Percentiles rank a stretch among this genome's conserved stretches.
phyloP scores from a whole-genome alignment of 2,888 invertebrate genomes.

The Aphelenchoides bicaudatus region DNA sequence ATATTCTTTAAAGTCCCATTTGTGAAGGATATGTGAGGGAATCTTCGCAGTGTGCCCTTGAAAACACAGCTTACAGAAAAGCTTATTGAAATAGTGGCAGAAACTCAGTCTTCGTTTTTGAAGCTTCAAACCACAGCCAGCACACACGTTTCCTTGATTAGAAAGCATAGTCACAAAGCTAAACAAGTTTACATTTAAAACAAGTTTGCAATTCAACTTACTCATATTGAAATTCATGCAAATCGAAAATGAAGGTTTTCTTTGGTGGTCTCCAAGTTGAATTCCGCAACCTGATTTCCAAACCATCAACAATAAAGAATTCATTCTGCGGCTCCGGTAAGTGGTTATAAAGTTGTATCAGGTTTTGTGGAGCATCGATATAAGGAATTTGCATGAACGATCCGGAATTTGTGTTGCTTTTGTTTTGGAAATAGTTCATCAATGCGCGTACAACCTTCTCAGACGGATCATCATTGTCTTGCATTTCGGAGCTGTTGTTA shows the following conservation, averaged over 20 bases:
- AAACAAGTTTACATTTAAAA: too few species aligned
- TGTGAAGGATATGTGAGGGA: constrained; percentile 64
- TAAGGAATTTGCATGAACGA: too few species aligned
- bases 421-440: constrained; percentile 25
- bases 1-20: constrained; percentile 68
- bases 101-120: constrained; percentile 69
- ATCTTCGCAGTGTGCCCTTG: constrained; percentile 73
- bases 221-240: constrained; percentile 28
- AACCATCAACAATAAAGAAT: too few species aligned
- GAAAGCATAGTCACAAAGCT: constrained; percentile 21
- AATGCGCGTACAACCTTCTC: constrained; percentile 24
- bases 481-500: constrained; percentile 13
- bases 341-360: too few species aligned
- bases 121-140: constrained; percentile 78
- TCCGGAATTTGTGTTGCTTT: too few species aligned
- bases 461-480: constrained; percentile 13
- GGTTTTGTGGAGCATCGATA: too few species aligned
- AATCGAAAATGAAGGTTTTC: constrained; percentile 38
- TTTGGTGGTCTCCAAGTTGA: constrained; percentile 35
- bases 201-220: constrained; percentile 20
- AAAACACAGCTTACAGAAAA: constrained; percentile 82
- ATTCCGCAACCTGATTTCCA: too few species aligned
- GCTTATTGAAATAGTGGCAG: constrained; percentile 78
- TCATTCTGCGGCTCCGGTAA: too few species aligned
- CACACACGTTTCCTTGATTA: constrained; percentile 74